Percentiles rank a stretch among this genome's conserved stretches.
These are phyloP conservation scores for Phrynosoma blainvillii DNA, from an alignment of 2,113 vertebrate genomes.

Conservation along the genomic window DNA sequence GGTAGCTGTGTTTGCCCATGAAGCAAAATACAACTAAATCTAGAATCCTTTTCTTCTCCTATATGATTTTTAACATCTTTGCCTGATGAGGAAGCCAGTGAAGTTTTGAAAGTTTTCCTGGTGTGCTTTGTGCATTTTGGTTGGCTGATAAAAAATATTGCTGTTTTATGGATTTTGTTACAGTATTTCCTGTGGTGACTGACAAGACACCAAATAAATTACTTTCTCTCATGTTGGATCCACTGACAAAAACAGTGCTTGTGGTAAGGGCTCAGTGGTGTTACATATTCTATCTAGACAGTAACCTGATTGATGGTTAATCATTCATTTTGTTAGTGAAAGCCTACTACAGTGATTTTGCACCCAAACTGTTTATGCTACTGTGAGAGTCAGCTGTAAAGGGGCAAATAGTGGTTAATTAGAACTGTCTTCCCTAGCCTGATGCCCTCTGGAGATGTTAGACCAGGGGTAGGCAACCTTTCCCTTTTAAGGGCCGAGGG, in stretches of 20 bases:
- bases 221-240: background rate
- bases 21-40: no score
- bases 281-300: background rate
- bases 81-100: no score
- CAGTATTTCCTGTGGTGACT: background rate
- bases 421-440: no score
- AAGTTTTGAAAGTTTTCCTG: no score
- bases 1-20: no score
- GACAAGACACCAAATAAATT: background rate
- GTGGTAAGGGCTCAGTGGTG: background rate
- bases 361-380: background rate
- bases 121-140: no score
- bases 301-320: background rate
- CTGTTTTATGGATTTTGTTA: background rate
- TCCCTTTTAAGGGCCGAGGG: no score
- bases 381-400: background rate
- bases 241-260: background rate
- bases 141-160: no score
- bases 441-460: background rate
- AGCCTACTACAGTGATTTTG: background rate
- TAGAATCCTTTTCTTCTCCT: no score
- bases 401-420: background rate
- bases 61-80: no score
- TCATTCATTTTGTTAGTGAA: background rate
- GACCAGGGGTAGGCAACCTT: background rate